These are phyloP conservation scores for Nesogale talazaci DNA, from an alignment of 2,113 vertebrate species.

Conservation along the genomic window DNA sequence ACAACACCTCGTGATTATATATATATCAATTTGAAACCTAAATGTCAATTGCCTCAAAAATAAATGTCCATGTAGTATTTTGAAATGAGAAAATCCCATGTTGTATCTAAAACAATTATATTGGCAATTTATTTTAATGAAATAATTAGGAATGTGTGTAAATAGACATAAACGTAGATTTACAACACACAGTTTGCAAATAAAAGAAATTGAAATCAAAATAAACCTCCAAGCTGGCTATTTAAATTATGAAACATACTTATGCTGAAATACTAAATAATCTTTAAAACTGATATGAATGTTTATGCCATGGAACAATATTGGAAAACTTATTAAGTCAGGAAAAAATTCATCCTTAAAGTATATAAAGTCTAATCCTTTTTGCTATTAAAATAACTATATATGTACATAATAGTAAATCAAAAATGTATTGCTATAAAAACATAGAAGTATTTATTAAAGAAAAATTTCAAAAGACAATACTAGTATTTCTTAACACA, in stretches of 20 bases:
- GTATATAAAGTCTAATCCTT: neutral
- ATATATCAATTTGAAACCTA: neutral
- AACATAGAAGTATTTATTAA: too few relatives aligned
- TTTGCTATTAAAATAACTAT: constrained; percentile 1
- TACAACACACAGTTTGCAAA: neutral
- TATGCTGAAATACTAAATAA: neutral
- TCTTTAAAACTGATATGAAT: constrained; percentile 36
- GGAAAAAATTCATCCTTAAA: constrained; percentile 34
- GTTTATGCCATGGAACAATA: neutral
- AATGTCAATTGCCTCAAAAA: neutral
- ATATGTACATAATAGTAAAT: neutral
- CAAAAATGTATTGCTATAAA: too few relatives aligned
- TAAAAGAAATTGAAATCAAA: neutral
- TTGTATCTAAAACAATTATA: neutral
- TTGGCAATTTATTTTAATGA: constrained; percentile 15
- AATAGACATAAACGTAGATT: neutral
- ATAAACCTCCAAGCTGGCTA: neutral
- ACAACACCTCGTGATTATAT: neutral
- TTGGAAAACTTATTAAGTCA: neutral
- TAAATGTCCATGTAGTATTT: neutral
- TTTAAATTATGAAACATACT: neutral
- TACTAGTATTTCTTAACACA: too few relatives aligned
- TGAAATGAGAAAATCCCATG: neutral
- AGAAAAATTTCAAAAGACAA: too few relatives aligned
- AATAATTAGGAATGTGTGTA: neutral